These are phyloP conservation scores for Sciurus carolinensis DNA, from an alignment of 2,797 vertebrate species.

Conservation along the genomic window DNA sequence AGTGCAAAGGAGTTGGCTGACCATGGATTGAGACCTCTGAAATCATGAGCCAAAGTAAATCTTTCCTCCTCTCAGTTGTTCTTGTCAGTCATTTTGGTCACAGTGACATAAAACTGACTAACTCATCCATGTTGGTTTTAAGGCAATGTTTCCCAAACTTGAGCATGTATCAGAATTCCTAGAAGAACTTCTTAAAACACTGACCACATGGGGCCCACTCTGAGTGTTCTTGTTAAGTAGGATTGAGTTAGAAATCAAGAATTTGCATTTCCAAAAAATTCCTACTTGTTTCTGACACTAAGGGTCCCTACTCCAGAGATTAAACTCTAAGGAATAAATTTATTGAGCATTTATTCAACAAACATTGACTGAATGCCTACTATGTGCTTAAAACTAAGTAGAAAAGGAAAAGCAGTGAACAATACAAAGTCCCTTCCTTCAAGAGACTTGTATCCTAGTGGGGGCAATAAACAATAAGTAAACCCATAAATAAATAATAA, in stretches of 20 bases:
- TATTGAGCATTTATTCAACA: constrained; percentile 17
- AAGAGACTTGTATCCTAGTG: not conserved
- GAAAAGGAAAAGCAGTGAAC: not conserved
- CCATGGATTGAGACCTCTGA: not conserved
- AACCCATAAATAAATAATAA: not conserved
- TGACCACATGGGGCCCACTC: not conserved
- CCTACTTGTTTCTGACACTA: not conserved
- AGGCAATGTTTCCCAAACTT: not conserved
- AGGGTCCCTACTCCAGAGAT: not conserved
- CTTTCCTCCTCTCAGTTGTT: not conserved
- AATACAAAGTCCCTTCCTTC: constrained; percentile 1
- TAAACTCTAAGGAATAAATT: not conserved
- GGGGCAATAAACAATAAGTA: not conserved
- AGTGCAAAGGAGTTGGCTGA: not conserved
- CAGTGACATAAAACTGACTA: not conserved
- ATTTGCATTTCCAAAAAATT: not conserved
- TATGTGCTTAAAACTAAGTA: not conserved
- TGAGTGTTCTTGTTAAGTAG: not conserved
- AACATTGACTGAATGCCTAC: not conserved
- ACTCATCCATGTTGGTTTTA: not conserved
- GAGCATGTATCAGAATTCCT: not conserved
- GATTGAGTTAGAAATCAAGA: not conserved
- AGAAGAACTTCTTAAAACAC: not conserved
- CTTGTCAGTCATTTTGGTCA: not conserved
- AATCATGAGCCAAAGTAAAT: not conserved